Percentiles rank a stretch among this genome's conserved stretches.
Conservation (phyloP, 2,797 vertebrate species). For the Pseudochirops corinnae region DNA sequence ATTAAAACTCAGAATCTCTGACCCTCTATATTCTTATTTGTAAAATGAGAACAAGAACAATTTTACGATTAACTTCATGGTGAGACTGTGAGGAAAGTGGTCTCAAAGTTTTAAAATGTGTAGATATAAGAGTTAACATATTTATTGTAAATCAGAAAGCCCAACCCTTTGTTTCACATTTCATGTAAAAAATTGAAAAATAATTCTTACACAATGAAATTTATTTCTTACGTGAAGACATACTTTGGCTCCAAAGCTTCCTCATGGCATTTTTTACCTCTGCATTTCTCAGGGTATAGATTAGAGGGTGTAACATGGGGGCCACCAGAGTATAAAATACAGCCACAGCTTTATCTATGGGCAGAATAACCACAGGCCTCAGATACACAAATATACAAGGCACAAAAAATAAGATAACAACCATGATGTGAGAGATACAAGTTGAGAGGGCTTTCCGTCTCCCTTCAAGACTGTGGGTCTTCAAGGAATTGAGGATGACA, state of each 20-base stretch:
- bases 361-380: slow-evolving; percentile 37
- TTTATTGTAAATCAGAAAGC: background rate
- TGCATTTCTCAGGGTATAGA: slow-evolving; percentile 74
- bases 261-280: slow-evolving; percentile 71
- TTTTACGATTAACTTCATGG: background rate
- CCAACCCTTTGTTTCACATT: background rate
- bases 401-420: slow-evolving; percentile 55
- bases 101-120: background rate
- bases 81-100: background rate
- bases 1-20: background rate
- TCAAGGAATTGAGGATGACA: slow-evolving; percentile 9
- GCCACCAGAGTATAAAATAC: slow-evolving; percentile 71
- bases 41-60: background rate
- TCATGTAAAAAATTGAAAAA: background rate
- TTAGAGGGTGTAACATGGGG: slow-evolving; percentile 68
- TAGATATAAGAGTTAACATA: background rate
- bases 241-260: slow-evolving; percentile 59
- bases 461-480: background rate
- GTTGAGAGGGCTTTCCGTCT: background rate
- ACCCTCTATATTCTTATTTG: background rate
- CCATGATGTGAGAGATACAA: slow-evolving; percentile 53
- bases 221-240: slow-evolving; percentile 39
- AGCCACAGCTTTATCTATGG: slow-evolving; percentile 69
- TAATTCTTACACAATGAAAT: background rate
- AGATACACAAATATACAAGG: slow-evolving; percentile 68